Percentiles rank a stretch among this genome's conserved stretches.
These are phyloP conservation scores for Nomada ruficornis DNA, from an alignment of 2,888 invertebrate species.

Conservation along the genomic window DNA sequence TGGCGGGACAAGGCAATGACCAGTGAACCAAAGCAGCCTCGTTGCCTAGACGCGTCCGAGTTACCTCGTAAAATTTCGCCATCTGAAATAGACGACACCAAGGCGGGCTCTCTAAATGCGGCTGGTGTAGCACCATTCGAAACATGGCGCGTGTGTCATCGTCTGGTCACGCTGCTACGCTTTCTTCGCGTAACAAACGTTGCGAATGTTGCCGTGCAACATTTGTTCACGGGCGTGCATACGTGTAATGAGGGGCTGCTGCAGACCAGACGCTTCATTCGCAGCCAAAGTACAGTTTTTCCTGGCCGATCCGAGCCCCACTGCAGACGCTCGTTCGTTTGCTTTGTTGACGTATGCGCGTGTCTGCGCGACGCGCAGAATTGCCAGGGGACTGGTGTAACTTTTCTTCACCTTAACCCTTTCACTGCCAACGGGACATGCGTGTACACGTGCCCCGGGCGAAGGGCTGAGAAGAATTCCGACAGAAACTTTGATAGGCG, in stretches of 20 bases:
- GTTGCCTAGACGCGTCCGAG: constrained; percentile 37
- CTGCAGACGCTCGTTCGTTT: background rate
- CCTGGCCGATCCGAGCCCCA: background rate
- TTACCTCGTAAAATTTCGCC: constrained; percentile 46
- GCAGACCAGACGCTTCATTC: constrained; percentile 16
- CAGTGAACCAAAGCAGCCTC: constrained; percentile 38
- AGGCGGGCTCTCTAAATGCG: constrained; percentile 72
- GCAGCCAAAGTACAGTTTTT: background rate
- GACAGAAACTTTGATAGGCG: too few species aligned
- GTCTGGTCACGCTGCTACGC: constrained; percentile 73
- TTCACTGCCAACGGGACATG: too few species aligned
- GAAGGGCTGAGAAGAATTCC: too few species aligned
- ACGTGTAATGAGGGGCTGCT: constrained; percentile 8
- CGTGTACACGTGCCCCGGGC: too few species aligned
- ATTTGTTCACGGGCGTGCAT: constrained; percentile 12
- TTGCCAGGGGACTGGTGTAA: too few species aligned
- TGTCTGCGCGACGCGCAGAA: background rate
- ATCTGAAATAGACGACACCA: constrained; percentile 73
- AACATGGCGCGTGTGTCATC: constrained; percentile 72
- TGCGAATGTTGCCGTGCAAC: constrained; percentile 17
- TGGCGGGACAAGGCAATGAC: constrained; percentile 37
- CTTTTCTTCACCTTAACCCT: too few species aligned
- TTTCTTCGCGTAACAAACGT: constrained; percentile 49
- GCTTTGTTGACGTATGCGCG: too few species aligned
- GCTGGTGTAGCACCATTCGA: constrained; percentile 37